Conservation (phyloP, 2,113 vertebrate genomes). For the Neotoma lepida region DNA sequence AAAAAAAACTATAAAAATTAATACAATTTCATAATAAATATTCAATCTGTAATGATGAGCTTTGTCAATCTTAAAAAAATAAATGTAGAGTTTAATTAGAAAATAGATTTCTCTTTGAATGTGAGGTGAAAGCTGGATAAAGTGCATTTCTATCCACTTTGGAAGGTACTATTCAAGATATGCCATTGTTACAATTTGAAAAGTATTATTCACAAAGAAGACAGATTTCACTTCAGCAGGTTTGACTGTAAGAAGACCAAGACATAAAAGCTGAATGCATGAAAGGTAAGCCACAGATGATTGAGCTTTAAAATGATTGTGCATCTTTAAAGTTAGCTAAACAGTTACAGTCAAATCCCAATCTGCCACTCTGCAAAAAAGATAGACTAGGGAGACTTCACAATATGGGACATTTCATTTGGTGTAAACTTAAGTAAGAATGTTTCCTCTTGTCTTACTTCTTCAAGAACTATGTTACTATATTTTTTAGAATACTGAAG, state of each 20-base stretch:
- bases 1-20: constrained; percentile 69
- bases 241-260: constrained; percentile 72
- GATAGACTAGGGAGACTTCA: background rate
- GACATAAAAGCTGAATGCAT: constrained; percentile 68
- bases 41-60: constrained; percentile 71
- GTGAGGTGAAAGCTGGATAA: constrained; percentile 67
- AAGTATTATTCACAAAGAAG: constrained; percentile 74
- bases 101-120: constrained; percentile 76
- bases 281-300: constrained; percentile 68
- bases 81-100: constrained; percentile 75
- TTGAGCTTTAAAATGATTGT: constrained; percentile 67
- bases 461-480: constrained; percentile 46
- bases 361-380: constrained; percentile 42
- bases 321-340: constrained; percentile 67
- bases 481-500: constrained; percentile 61
- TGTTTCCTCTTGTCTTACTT: constrained; percentile 43
- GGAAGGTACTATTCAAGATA: constrained; percentile 69
- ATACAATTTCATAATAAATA: constrained; percentile 76
- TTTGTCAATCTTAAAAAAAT: constrained; percentile 75
- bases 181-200: constrained; percentile 76
- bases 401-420: constrained; percentile 28
- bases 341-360: constrained; percentile 61
- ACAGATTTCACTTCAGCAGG: constrained; percentile 74
- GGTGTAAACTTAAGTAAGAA: constrained; percentile 32
- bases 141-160: constrained; percentile 70